Base-by-base conservation (phyloP, 2,888 invertebrate genomes). In the Orchesella flavescens region DNA sequence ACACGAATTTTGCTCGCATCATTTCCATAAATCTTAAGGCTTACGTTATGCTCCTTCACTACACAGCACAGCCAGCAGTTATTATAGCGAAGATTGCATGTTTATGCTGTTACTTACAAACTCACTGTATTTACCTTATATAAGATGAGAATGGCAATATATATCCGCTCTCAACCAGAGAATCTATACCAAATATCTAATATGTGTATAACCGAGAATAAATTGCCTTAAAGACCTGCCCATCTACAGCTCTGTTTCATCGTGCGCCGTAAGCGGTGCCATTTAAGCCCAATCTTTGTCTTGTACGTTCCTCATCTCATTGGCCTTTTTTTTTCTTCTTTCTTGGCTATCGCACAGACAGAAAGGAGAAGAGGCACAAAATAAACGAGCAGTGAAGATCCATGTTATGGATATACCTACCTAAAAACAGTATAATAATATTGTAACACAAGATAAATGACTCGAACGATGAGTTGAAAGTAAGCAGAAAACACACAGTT, bases 401-500 rank as follows among this genome's bases (percentile, higher is more conserved):
- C 72, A 53, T 49, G 69, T 69, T 69, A 53, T 72, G 34, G 43
- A 57, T 57, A 21, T 63, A 46, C 49, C 21, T 43, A 66, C 17
- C 44, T 44, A 66, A 44, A 65, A 66, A 66, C 21, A 24, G 1
- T 53, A 74, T 74, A 63, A 76, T 76, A 61, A 53, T 78, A 71
- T 53, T 49, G 61, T 53, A 69, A 44, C 23, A 34, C 12, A 68
- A 81, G 81, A 81, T 81, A 81, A 81, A 81, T 81, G 55, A 74
- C 19, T 68, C n/a, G 61, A 66, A 68, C 68, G 74, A 61, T 49
- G 80, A 81, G 73, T 74, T 81, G 68, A 81, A 80, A 66, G 73
- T 73, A 80, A 74, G 74, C 74, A 74, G 74, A 81, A 72, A 78
- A 81, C 34, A 74, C 73, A 68, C 81, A 74, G 74, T 81, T 74